Percentiles rank a stretch among this genome's conserved stretches.
These are phyloP conservation scores for Cairina moschata DNA, from an alignment of 2,113 vertebrate species.

Conservation along the genomic window DNA sequence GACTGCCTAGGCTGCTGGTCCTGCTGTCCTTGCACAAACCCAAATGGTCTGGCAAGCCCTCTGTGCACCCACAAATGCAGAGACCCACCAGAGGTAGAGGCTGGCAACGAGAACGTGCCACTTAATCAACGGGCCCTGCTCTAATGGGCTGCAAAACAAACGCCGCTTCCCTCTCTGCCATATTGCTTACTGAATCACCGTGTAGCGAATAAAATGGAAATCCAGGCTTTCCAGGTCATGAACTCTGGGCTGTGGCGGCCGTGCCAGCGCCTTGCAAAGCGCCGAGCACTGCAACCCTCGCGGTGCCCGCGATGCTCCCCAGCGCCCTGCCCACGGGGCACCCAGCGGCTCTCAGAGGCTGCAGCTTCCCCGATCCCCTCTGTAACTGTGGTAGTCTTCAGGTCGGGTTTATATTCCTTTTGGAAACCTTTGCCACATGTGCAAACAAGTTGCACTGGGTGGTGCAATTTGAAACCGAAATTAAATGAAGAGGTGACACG, in stretches of 20 bases:
- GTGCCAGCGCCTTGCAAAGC: not conserved
- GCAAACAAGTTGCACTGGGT: conserved; percentile 53
- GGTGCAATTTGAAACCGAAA: conserved; percentile 56
- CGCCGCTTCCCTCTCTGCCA: not conserved
- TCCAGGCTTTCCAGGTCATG: not conserved
- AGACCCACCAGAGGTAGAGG: not conserved
- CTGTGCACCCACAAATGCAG: not conserved
- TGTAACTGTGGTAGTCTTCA: not conserved
- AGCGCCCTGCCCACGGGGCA: not conserved
- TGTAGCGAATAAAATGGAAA: not conserved
- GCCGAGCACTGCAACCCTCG: not conserved
- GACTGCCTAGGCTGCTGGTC: not conserved
- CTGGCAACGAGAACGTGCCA: not conserved
- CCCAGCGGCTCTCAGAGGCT: not conserved
- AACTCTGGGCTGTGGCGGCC: not conserved
- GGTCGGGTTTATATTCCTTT: not conserved
- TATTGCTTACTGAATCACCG: not conserved
- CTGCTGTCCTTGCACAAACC: not conserved
- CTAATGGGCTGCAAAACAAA: fast-evolving
- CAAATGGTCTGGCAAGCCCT: not conserved
- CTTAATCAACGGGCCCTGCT: not conserved
- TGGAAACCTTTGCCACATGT: conserved; percentile 20
- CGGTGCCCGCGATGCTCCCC: not conserved
- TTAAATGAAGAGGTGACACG: conserved; percentile 65
- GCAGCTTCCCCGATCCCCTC: not conserved